phyloP scores from a whole-genome alignment of 2,888 invertebrate species.

The Venusia cambrica region DNA sequence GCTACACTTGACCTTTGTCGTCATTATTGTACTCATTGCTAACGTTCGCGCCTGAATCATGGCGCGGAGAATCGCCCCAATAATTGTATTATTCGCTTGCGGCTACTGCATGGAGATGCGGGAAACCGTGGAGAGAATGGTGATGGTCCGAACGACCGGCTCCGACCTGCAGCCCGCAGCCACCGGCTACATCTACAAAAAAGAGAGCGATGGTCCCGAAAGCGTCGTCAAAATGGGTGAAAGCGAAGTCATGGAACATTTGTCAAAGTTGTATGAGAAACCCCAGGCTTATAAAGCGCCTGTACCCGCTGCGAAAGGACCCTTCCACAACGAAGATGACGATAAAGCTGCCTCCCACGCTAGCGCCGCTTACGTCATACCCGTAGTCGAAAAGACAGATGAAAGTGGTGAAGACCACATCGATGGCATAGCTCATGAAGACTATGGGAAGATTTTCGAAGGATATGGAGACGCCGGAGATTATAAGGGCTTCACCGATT shows the following conservation, averaged over 20 bases:
- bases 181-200: slow-evolving; percentile 80
- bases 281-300: slow-evolving; percentile 60
- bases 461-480: slow-evolving; percentile 54
- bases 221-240: slow-evolving; percentile 72
- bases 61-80: slow-evolving; percentile 50
- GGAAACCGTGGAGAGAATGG: slow-evolving; percentile 76
- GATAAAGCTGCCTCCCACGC: slow-evolving; percentile 49
- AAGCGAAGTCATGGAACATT: slow-evolving; percentile 65
- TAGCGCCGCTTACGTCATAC: slow-evolving; percentile 51
- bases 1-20: slow-evolving; percentile 60
- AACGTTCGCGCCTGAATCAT: slow-evolving; percentile 52
- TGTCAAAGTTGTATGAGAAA: slow-evolving; percentile 60
- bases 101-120: slow-evolving; percentile 66
- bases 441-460: slow-evolving; percentile 55
- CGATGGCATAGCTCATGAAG: slow-evolving; percentile 57
- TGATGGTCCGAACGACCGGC: slow-evolving; percentile 77
- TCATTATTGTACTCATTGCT: slow-evolving; percentile 51
- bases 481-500: slow-evolving; percentile 58
- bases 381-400: slow-evolving; percentile 59
- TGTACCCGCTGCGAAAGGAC: slow-evolving; percentile 45
- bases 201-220: slow-evolving; percentile 67
- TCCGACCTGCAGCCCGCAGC: slow-evolving; percentile 82
- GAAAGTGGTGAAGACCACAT: slow-evolving; percentile 44
- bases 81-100: slow-evolving; percentile 45
- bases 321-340: slow-evolving; percentile 50